Evolutionary conservation across 1,140 invertebrate genomes (phyloP), one percentile per base, ranked within the genome.

Genomic region (Musca vetustissima): DNA sequence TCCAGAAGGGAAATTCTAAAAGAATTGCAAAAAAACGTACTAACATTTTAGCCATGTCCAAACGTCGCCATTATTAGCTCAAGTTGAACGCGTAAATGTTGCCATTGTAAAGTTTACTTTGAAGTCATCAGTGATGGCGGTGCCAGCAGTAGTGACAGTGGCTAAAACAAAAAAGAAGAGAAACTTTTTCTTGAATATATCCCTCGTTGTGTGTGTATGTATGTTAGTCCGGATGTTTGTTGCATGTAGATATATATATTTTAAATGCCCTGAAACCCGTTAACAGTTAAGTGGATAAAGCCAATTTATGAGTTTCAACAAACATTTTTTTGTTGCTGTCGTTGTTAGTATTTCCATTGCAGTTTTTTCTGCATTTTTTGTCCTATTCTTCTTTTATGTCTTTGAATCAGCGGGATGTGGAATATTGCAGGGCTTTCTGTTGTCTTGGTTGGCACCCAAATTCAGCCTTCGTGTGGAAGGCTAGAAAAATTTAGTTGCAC

Each of bases 251-350:
- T 43, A 43, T 57, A n/a, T n/a, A 28, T 57, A n/a, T 25, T 61
- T 36, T 61, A 36, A 61, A 61, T 61, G 57, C 57, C 57, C 57
- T 61, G 36, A 59, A 78, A 78, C 76, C 75, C 76, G 78, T 80
- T 80, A 80, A 80, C 78, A 80, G 76, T 78, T 80, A 80, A 80
- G 78, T 80, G 78, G 76, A 80, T 80, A 79, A 61, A 80, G 76
- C 78, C 78, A 80, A 80, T 80, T 80, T 80, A 80, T 80, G 78
- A 80, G 78, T 80, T 80, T 78, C 74, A 76, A 43, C 36, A 43
- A 79, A 78, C 78, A 77, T 80, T 76, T 79, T 75, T 75, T 43
- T 67, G 32, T 48, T 74, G 59, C 61, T 73, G 68, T 47, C 65
- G 25, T 49, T 74, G 59, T 55, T 73, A 66, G 69, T 67, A 68